These are phyloP conservation scores for Slavum lentiscoides DNA, from an alignment of 2,888 invertebrate species.

Conservation along the genomic window DNA sequence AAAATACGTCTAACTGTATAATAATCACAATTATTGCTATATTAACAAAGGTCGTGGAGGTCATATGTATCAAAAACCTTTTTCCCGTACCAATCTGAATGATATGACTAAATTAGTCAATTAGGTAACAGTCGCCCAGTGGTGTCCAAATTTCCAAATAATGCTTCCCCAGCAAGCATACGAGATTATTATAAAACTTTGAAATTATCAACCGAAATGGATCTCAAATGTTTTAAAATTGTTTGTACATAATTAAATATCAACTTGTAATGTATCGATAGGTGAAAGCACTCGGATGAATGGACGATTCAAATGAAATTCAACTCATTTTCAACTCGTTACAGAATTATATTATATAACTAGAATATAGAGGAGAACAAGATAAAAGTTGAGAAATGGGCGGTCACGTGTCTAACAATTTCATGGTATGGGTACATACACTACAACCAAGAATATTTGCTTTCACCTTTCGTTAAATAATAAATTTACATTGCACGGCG, in stretches of 20 bases:
- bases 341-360: conserved; percentile 31
- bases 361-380: conserved; percentile 29
- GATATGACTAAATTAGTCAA: conserved; percentile 41
- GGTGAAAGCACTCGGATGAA: conserved; percentile 27
- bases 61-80: conserved; percentile 36
- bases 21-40: conserved; percentile 1
- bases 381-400: conserved; percentile 8
- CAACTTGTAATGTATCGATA: conserved; percentile 3
- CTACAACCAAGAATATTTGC: not conserved
- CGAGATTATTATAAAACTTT: conserved; percentile 10
- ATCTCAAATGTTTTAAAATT: not conserved
- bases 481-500: conserved; percentile 8
- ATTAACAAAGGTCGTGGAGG: conserved; percentile 32
- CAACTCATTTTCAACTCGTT: conserved; percentile 6
- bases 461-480: conserved; percentile 48
- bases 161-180: not conserved
- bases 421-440: conserved; percentile 5
- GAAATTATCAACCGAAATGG: conserved; percentile 16
- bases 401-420: conserved; percentile 18
- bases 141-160: conserved; percentile 34
- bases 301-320: not conserved
- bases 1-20: not conserved
- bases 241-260: not conserved
- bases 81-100: conserved; percentile 24
- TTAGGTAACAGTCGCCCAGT: conserved; percentile 22